Evolutionary conservation across 2,888 invertebrate genomes (phyloP), one percentile per base, ranked within the genome.

Genomic region (Chrysolina oricalcia): DNA sequence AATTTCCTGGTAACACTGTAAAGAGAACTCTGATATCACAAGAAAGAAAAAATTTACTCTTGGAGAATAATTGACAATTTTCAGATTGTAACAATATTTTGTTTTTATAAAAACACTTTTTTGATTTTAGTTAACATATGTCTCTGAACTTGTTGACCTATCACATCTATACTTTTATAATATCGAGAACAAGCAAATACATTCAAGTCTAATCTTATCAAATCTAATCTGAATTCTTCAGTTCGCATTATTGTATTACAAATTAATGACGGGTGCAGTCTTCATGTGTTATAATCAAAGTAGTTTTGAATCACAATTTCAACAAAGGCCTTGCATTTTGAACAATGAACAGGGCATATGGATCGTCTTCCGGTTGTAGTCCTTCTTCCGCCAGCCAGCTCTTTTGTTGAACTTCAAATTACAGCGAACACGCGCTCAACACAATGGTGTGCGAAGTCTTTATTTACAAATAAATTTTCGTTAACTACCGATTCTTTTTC

Each of bases 321-420:
- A 79, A 75, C 77, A 79, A 77, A 81, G 74, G 71, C 71, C 76
- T 74, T 72, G 76, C 78, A 71, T 79, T 72, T 75, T 69, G 67
- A 73, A 79, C 80, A 81, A 80, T 78, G 73, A 74, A 62, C 73
- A 68, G 50, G 71, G 78, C 83, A 83, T 84, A 81, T 83, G 83
- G 79, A 79, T 80, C 77, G 75, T 78, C 82, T 83, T 84, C 84
- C 84, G 83, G 84, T 78, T 79, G 40, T 75, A 70, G 78, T 79
- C 79, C 81, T 81, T 81, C 82, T 82, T 82, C 82, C 82, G 81
- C 80, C 78, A 73, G 72, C 53, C 79, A 53, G 21, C 21, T 53
- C 81, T 76, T 81, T 82, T 82, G 81, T 82, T 73, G 66, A 73
- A 68, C 65, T 73, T 72, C 62, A 66, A 76, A 72, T 70, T 74